Evolutionary conservation across 2,797 vertebrate genomes (phyloP), one percentile per base, ranked within the genome.

Genomic region (Pipistrellus pipistrellus): DNA sequence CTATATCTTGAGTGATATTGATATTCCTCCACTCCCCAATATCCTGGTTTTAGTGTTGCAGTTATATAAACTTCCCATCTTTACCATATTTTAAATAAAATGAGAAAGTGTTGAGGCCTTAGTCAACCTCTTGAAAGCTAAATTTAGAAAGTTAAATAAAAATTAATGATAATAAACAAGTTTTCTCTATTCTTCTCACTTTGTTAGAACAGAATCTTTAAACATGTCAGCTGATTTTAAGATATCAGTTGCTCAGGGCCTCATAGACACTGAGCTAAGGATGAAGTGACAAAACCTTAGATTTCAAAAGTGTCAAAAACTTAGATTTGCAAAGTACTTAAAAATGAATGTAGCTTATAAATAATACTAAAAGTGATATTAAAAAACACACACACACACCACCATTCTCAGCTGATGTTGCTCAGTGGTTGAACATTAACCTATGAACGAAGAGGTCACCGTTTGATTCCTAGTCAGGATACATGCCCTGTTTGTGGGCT

Each of bases 11-110:
- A 69, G 15, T 71, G 55, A 35, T 44, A 35, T 2, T 44, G 57
- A 78, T 32, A 44, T 76, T 10, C 53, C 25, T 14, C 13, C 46
- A 41, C 14, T 8, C 53, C 55, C 13, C 0, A 21, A 18, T 83
- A 44, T 89, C 38, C 55, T 77, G 21, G 18, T 64, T 91, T 88
- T 88, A 73, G 20, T 73, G 48, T 88, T 73, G 76, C 38, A 51
- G 38, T 94, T 91, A 85, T 23, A 15, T 77, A 82, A 96, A 82
- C 41, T 80, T 93, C 46, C 38, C 17, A 75, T 59, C 30, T 68
- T 72, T 59, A 53, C 23, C 66, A 51, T 41, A 85, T 85, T 88
- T 95, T 85, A 94, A 94, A 85, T 91, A 85, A 82, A 15, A 76
- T 38, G 41, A 66, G 93, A 87, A 71, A 57, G 8, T 92, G 57